A percentile compares a stretch with the other conserved stretches of the same genome.
Conservation (phyloP, 92 coral and sea anemone species). For the Parazoanthus darwini region DNA sequence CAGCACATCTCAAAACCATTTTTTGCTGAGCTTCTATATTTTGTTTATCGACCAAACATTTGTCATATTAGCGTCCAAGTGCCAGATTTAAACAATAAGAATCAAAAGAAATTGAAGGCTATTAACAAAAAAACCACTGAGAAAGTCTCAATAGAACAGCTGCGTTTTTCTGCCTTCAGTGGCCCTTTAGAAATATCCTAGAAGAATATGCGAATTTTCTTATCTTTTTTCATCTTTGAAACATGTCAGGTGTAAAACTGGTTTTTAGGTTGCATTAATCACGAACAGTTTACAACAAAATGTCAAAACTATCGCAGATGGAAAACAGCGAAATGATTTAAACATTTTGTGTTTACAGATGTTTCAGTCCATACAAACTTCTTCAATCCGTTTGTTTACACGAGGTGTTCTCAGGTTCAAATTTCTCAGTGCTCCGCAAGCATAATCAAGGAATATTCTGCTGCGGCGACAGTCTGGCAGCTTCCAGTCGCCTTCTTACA, state of each 20-base stretch:
- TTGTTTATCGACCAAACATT: conserved; percentile 16
- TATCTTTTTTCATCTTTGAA: not conserved
- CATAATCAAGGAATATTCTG: not conserved
- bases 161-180: not conserved
- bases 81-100: not conserved
- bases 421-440: not conserved
- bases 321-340: not conserved
- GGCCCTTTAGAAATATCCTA: not conserved
- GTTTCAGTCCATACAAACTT: conserved; percentile 1
- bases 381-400: not conserved
- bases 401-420: not conserved
- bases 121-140: not conserved
- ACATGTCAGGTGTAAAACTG: not conserved
- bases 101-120: conserved; percentile 5
- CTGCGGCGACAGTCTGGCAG: not conserved
- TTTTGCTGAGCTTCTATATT: not conserved
- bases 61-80: conserved; percentile 14
- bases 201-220: no score
- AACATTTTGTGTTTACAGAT: conserved; percentile 10
- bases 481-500: not conserved
- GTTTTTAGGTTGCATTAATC: not conserved
- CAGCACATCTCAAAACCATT: not conserved
- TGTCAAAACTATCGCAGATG: not conserved
- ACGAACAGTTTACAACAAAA: not conserved
- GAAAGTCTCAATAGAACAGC: conserved; percentile 8